Percentiles rank a stretch among this genome's conserved stretches.
phyloP scores from a whole-genome alignment of 2,113 vertebrate species.

The Terrapene triunguis region DNA sequence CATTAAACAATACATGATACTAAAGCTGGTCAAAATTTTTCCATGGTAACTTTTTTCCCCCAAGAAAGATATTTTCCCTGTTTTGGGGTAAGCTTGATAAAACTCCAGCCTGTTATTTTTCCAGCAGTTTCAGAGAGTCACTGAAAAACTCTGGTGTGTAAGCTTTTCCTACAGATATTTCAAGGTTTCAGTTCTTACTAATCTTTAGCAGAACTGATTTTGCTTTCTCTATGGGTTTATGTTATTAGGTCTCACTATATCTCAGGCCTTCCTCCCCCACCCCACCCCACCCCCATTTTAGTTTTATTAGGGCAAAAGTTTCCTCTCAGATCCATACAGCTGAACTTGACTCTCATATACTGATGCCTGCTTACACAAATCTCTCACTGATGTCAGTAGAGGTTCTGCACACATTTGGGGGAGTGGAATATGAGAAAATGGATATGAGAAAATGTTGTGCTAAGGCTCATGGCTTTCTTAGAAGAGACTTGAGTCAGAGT shows the following conservation, averaged over 20 bases:
- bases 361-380: conserved; percentile 24
- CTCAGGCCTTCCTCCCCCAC: neutral
- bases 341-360: conserved; percentile 33
- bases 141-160: neutral
- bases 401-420: neutral
- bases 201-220: neutral
- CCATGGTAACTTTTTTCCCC: neutral
- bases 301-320: conserved; percentile 27
- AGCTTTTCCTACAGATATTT: neutral
- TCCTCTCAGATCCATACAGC: neutral
- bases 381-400: neutral
- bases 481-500: neutral
- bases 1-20: neutral
- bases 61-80: neutral
- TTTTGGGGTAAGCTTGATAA: neutral
- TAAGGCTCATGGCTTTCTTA: neutral
- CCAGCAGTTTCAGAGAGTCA: neutral
- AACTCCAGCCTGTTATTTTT: neutral
- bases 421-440: neutral
- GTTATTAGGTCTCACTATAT: conserved; percentile 29
- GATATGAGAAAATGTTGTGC: conserved; percentile 4
- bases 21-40: neutral
- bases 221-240: conserved; percentile 42
- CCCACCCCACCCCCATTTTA: conserved; percentile 35
- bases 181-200: neutral